Evolutionary conservation across 2,797 vertebrate species (phyloP).

Genomic region (Microctenopoma steveboyesi): DNA sequence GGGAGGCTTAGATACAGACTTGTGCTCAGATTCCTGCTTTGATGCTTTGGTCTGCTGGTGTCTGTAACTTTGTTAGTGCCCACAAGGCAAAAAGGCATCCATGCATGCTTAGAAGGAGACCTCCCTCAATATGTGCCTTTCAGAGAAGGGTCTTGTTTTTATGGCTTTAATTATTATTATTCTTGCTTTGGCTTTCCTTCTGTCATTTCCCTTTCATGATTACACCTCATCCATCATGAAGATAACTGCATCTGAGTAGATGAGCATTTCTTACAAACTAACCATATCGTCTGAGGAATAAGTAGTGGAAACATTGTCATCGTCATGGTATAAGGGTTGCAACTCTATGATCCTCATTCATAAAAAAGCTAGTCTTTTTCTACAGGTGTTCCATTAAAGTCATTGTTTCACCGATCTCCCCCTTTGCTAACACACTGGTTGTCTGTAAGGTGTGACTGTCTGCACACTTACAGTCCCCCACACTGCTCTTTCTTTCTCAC

Average conservation of each 20-base stretch:
- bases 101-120: constrained; percentile 32
- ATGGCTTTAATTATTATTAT: constrained; percentile 52
- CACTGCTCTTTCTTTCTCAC: constrained; percentile 42
- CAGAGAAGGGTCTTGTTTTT: constrained; percentile 31
- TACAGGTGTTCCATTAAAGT: constrained; percentile 43
- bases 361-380: constrained; percentile 45
- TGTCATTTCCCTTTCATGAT: constrained; percentile 41
- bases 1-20: constrained; percentile 14
- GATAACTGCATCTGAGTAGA: constrained; percentile 38
- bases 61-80: constrained; percentile 33
- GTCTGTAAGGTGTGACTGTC: constrained; percentile 58
- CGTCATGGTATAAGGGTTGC: constrained; percentile 22
- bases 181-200: constrained; percentile 23
- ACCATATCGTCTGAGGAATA: constrained; percentile 33
- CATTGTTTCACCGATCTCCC: constrained; percentile 44
- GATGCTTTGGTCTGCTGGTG: constrained; percentile 35
- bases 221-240: constrained; percentile 41
- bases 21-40: constrained; percentile 41
- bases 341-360: constrained; percentile 38
- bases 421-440: constrained; percentile 57
- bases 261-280: constrained; percentile 47
- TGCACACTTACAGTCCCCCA: constrained; percentile 55
- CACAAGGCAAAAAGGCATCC: constrained; percentile 24
- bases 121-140: constrained; percentile 2
- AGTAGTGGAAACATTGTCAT: constrained; percentile 27